A percentile compares a stretch with the other conserved stretches of the same genome.
phyloP scores from a whole-genome alignment of 1,140 invertebrate species.

The Fopius arisanus region DNA sequence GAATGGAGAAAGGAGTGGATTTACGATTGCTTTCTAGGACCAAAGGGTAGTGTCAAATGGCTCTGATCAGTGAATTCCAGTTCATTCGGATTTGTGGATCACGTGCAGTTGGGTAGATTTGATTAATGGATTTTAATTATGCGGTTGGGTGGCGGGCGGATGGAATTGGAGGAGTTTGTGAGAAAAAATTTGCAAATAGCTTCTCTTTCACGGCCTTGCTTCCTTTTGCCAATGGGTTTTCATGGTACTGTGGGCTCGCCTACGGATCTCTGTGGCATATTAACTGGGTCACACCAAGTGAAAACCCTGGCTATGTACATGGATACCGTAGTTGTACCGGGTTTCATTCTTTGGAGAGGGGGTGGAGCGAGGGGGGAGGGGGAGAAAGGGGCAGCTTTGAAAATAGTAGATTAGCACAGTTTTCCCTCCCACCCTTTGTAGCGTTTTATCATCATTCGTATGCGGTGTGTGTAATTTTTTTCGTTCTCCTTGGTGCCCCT shows the following conservation, averaged over 20 bases:
- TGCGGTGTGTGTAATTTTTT: slow-evolving; percentile 12
- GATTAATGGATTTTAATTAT: background rate
- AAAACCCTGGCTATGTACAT: slow-evolving; percentile 39
- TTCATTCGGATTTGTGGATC: slow-evolving; percentile 19
- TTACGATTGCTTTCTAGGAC: background rate
- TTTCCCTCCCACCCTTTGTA: background rate
- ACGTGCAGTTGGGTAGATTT: background rate
- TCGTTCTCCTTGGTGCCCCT: background rate
- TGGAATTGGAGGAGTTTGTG: background rate
- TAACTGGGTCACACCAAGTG: slow-evolving; percentile 52
- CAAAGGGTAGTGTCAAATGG: background rate
- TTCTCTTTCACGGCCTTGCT: slow-evolving; percentile 14
- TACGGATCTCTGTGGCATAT: slow-evolving; percentile 20
- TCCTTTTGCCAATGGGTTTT: slow-evolving; percentile 22
- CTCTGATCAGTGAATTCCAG: background rate
- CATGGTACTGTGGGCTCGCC: slow-evolving; percentile 22
- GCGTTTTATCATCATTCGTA: background rate
- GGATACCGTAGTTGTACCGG: background rate
- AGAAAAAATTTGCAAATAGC: slow-evolving; percentile 7
- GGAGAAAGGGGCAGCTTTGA: background rate
- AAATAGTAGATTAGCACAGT: slow-evolving; percentile 16
- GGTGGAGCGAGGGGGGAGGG: background rate
- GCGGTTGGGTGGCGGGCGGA: background rate
- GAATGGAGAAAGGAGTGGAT: background rate
- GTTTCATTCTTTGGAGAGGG: no score